Evolutionary conservation across 1,140 invertebrate species (phyloP), one percentile per base, ranked within the genome.

Genomic region (Tetraneura akinire): DNA sequence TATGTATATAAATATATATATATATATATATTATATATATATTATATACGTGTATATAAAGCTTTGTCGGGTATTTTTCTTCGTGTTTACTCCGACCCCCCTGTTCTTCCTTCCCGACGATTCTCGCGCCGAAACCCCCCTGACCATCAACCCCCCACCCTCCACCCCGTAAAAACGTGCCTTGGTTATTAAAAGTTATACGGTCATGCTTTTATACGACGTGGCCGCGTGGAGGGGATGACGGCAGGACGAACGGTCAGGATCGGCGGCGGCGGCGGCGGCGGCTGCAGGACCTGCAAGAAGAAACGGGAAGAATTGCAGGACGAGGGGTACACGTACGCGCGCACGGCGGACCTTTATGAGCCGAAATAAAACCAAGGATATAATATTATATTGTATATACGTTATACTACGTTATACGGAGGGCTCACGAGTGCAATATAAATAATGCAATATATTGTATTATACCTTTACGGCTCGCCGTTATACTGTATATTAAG

Each of bases 171-270:
- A 78, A 78, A 78, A 78, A 78, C 74, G 74, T 78, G 74, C 74
- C 55, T 78, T 62, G 74, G 74, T 78, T 78, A 78, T 78, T 78
- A 78, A 78, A 78, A 78, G 74, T 78, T 78, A 78, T 78, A 78
- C 74, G 73, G 73, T 76, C 32, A 13, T 76, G 53, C 74, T 78
- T 78, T 62, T 78, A 78, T 78, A 62, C 8, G 32, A n/a, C 32
- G 32, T 3, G 32, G 8, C 32, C 32, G 32, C 3, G n/a, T n/a
- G n/a, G n/a, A n/a, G n/a, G n/a, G n/a, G n/a, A n/a, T n/a, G 32
- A 8, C 32, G 32, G 32, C 3, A 37, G 32, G 32, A 37, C 32
- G 32, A 26, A n/a, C 1, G 62, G 29, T 11, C 29, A n/a, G 32
- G 13, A 18, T 42, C 9, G 26, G 42, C 29, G 14, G 26, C 1